These are phyloP conservation scores for Notothenia rossii DNA, from an alignment of 2,113 vertebrate species.

Conservation along the genomic window DNA sequence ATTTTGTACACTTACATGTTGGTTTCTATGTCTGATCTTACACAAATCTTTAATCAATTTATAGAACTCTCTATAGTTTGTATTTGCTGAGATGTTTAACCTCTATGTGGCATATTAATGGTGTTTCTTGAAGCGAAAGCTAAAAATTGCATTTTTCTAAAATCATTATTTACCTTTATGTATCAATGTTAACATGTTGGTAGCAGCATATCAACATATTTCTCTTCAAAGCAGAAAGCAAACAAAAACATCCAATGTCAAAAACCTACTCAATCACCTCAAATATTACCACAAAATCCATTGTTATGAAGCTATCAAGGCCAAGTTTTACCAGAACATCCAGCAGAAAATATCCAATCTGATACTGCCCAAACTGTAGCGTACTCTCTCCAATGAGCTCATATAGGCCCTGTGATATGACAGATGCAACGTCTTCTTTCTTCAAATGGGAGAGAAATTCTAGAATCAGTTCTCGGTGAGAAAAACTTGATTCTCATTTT, in stretches of 20 bases:
- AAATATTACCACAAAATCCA: conserved; percentile 3
- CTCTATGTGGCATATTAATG: not conserved
- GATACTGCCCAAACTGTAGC: not conserved
- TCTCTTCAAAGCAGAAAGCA: not conserved
- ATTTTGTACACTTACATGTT: not conserved
- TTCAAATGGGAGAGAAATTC: not conserved
- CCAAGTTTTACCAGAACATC: not conserved
- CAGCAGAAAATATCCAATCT: not conserved
- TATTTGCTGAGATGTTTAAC: not conserved
- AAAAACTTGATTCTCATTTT: not conserved
- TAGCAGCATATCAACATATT: too few species aligned
- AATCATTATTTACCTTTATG: not conserved
- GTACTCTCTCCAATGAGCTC: not conserved
- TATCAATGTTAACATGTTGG: not conserved
- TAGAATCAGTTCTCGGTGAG: not conserved
- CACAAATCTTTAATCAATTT: not conserved
- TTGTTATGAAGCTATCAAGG: not conserved
- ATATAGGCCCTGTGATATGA: not conserved
- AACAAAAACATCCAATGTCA: not conserved
- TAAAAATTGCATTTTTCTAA: not conserved
- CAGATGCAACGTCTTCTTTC: not conserved
- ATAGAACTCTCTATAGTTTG: not conserved
- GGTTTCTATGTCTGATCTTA: not conserved
- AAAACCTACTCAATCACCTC: not conserved
- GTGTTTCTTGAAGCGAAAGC: not conserved